Evolutionary conservation across 2,888 invertebrate species (phyloP).

Genomic region (Atethmia centrago): DNA sequence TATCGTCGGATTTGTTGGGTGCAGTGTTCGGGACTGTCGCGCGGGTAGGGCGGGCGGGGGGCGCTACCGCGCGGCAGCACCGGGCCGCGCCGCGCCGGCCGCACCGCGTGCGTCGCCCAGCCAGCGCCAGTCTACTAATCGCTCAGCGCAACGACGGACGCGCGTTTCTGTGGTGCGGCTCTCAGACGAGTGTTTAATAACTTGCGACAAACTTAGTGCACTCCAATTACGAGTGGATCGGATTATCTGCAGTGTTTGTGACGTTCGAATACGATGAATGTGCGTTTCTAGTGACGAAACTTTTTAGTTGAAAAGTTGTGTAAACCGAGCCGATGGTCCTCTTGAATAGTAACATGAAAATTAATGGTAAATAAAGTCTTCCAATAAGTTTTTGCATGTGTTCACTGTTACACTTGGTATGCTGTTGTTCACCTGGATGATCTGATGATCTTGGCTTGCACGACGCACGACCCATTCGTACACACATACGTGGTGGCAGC

Average conservation of each 20-base stretch:
- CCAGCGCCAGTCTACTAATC: slow-evolving; percentile 76
- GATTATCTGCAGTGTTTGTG: slow-evolving; percentile 87
- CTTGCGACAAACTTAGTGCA: slow-evolving; percentile 84
- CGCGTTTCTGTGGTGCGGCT: slow-evolving; percentile 59
- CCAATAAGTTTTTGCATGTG: slow-evolving; percentile 82
- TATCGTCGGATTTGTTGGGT: slow-evolving; percentile 82
- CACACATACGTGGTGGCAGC: slow-evolving; percentile 69
- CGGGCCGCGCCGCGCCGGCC: slow-evolving; percentile 67
- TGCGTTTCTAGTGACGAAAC: slow-evolving; percentile 79
- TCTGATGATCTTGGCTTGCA: slow-evolving; percentile 88
- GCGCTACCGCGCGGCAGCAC: slow-evolving; percentile 77
- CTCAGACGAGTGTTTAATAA: slow-evolving; percentile 72
- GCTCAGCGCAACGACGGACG: slow-evolving; percentile 72
- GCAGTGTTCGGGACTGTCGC: slow-evolving; percentile 74
- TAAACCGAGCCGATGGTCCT: slow-evolving; percentile 87
- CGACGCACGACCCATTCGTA: slow-evolving; percentile 80
- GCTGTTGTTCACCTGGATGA: slow-evolving; percentile 80
- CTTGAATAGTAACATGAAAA: slow-evolving; percentile 90
- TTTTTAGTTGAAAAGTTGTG: slow-evolving; percentile 72
- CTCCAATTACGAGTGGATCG: slow-evolving; percentile 78
- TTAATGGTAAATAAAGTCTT: slow-evolving; percentile 86
- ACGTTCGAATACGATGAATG: slow-evolving; percentile 79
- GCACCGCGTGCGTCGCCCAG: slow-evolving; percentile 64
- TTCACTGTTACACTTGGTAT: slow-evolving; percentile 77
- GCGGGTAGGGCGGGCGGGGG: slow-evolving; percentile 70